Conservation (phyloP, 2,797 vertebrate genomes). For the Sebastes nivosus region DNA sequence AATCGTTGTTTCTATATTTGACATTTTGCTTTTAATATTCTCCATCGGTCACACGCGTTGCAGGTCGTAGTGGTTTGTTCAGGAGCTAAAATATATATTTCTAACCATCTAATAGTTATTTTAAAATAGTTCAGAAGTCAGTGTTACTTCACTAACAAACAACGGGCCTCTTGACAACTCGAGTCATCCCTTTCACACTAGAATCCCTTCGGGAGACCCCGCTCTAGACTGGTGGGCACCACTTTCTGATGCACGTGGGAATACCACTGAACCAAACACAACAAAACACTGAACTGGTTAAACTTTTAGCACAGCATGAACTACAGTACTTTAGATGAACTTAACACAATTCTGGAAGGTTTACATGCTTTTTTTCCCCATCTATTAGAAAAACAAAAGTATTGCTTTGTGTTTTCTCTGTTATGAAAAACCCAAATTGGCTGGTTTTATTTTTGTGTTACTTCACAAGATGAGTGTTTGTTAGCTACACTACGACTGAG, state of each 20-base stretch:
- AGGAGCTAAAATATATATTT: neutral
- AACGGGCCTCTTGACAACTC: slow-evolving; percentile 47
- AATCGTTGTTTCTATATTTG: neutral
- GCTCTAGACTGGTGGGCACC: slow-evolving; percentile 57
- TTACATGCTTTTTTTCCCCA: slow-evolving; percentile 50
- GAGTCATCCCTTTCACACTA: slow-evolving; percentile 43
- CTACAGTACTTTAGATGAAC: slow-evolving; percentile 63
- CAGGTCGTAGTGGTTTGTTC: neutral
- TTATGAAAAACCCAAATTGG: slow-evolving; percentile 50
- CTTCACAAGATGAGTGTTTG: slow-evolving; percentile 37
- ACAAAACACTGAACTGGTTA: slow-evolving; percentile 63
- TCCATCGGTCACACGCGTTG: neutral
- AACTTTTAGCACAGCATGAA: slow-evolving; percentile 61
- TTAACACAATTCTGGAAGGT: slow-evolving; percentile 59
- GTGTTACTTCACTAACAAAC: slow-evolving; percentile 39
- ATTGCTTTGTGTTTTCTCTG: slow-evolving; percentile 66
- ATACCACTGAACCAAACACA: slow-evolving; percentile 66
- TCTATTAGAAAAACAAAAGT: slow-evolving; percentile 47
- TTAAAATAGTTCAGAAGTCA: neutral
- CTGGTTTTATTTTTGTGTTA: slow-evolving; percentile 50
- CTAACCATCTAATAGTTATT: neutral
- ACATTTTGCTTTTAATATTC: neutral
- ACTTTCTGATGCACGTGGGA: slow-evolving; percentile 54
- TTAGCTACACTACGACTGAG: slow-evolving; percentile 58
- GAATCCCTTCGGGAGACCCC: slow-evolving; percentile 42